A percentile compares a stretch with the other conserved stretches of the same genome.
Conservation (phyloP, 2,888 invertebrate species). For the Tinea semifulvella region DNA sequence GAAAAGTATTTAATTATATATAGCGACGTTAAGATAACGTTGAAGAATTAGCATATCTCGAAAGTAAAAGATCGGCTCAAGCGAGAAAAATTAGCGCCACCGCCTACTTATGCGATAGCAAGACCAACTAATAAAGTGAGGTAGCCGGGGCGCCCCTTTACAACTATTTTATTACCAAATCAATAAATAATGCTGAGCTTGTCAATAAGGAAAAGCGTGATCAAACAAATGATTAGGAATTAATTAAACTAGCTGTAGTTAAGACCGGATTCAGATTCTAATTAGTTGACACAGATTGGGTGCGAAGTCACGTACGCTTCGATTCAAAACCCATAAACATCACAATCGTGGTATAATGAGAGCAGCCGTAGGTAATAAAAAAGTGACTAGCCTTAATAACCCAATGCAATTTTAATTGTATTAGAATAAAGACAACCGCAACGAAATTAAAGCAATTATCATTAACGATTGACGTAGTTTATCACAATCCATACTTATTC, state of each 20-base stretch:
- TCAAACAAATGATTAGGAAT: slow-evolving; percentile 28
- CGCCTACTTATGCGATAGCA: too few relatives aligned
- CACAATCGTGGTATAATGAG: slow-evolving; percentile 34
- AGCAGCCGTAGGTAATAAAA: slow-evolving; percentile 33
- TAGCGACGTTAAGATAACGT: too few relatives aligned
- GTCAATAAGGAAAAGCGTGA: slow-evolving; percentile 34
- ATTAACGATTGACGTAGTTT: slow-evolving; percentile 28
- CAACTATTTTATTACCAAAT: too few relatives aligned
- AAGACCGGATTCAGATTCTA: slow-evolving; percentile 27
- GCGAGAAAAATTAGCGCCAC: too few relatives aligned
- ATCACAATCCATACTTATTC: not conserved
- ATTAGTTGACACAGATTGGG: slow-evolving; percentile 42
- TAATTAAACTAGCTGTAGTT: slow-evolving; percentile 33
- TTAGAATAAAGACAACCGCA: slow-evolving; percentile 26
- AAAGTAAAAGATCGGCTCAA: too few relatives aligned
- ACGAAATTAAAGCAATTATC: slow-evolving; percentile 29
- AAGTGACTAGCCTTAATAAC: slow-evolving; percentile 41
- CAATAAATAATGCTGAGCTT: not conserved
- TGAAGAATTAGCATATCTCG: too few relatives aligned
- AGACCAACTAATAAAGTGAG: too few relatives aligned
- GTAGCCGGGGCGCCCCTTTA: too few relatives aligned
- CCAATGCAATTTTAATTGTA: slow-evolving; percentile 32
- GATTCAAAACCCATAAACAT: slow-evolving; percentile 25
- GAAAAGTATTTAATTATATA: too few relatives aligned
- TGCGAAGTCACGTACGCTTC: slow-evolving; percentile 46